Percentiles rank a stretch among this genome's conserved stretches.
These are phyloP conservation scores for Tenthredo notha DNA, from an alignment of 2,888 invertebrate species.

Conservation along the genomic window DNA sequence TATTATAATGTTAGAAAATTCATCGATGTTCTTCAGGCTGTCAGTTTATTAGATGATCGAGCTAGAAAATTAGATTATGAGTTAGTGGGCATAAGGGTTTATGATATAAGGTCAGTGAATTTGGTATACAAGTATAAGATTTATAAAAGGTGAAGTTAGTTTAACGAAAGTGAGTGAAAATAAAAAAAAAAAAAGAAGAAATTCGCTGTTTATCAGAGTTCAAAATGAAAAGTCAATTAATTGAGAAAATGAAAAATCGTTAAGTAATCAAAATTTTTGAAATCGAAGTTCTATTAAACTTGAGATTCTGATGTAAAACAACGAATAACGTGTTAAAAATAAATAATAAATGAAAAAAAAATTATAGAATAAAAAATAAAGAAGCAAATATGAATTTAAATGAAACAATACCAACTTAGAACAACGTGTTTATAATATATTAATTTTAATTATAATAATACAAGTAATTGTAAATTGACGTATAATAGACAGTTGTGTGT, in stretches of 20 bases:
- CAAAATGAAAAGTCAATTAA: background rate
- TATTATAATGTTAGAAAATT: background rate
- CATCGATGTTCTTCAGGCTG: background rate
- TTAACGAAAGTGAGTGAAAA: background rate
- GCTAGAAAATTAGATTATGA: constrained; percentile 26
- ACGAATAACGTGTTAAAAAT: background rate
- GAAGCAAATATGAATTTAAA: background rate
- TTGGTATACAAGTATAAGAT: background rate
- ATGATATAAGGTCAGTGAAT: background rate
- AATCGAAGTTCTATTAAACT: background rate
- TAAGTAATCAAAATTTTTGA: background rate
- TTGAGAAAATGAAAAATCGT: background rate
- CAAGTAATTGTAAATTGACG: constrained; percentile 68
- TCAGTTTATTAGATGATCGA: background rate
- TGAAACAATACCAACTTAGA: constrained; percentile 47
- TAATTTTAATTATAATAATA: constrained; percentile 75
- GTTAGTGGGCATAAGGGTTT: constrained; percentile 14
- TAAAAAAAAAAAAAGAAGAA: background rate
- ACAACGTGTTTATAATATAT: constrained; percentile 69
- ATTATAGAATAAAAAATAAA: background rate
- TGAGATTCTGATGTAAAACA: background rate
- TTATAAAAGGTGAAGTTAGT: background rate
- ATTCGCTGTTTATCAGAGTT: constrained; percentile 3
- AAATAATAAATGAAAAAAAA: background rate
- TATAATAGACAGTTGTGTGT: constrained; percentile 56